phyloP scores from a whole-genome alignment of 2,113 vertebrate species.

The Acanthisitta chloris region DNA sequence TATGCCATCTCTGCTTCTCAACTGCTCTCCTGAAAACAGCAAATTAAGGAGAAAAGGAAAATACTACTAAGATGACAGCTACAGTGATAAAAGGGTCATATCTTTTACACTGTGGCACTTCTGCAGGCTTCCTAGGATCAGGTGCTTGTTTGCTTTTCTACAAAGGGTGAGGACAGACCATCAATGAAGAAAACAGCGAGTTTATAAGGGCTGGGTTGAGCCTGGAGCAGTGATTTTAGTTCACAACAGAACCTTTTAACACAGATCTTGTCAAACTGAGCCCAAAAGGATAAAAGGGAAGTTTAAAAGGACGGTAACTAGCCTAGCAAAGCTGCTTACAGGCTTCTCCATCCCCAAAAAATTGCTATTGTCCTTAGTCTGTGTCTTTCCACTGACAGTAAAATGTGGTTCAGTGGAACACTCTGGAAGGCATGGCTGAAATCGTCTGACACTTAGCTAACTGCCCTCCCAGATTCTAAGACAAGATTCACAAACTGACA shows the following conservation, averaged over 20 bases:
- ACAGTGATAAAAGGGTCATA: background rate
- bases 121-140: background rate
- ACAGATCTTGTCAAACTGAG: background rate
- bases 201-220: background rate
- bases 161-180: background rate
- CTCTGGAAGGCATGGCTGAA: background rate
- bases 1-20: slow-evolving; percentile 29
- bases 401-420: background rate
- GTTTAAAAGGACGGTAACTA: background rate
- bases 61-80: background rate
- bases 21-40: background rate
- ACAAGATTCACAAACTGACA: background rate
- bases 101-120: background rate
- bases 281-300: background rate
- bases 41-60: slow-evolving; percentile 1
- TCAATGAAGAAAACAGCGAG: background rate
- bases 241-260: background rate
- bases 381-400: background rate
- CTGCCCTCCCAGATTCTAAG: background rate
- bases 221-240: background rate
- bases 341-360: background rate
- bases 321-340: background rate
- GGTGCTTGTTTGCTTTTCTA: background rate
- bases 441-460: background rate
- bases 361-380: background rate